Base-by-base conservation (phyloP, 2,113 vertebrate species). In the Vidua chalybeata region DNA sequence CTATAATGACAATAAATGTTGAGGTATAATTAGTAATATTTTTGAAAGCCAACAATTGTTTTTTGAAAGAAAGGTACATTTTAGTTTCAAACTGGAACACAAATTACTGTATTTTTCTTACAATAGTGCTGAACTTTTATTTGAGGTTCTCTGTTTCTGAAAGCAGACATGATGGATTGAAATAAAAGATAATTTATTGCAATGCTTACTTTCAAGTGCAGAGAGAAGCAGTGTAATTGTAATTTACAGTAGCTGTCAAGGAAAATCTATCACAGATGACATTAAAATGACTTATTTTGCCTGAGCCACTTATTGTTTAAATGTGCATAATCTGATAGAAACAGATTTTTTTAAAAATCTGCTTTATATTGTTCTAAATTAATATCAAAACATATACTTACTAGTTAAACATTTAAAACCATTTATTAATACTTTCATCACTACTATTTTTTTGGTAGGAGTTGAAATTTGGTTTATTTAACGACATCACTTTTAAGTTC, bases 111-210 rank as follows among this genome's bases (percentile, higher is more conserved):
- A 97, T 98, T 98, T 98, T 98, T 98, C 98, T 98, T 98, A 98
- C 96, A 98, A 98, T 97, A 93, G 90, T 96, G 81, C 84, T 98
- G 96, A 98, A 98, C 97, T 98, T 98, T 98, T 97, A 98, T 98
- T 98, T 98, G 96, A 97, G 97, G 97, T 97, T 98, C 97, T 98
- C 96, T 93, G 80, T 98, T 98, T 97, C 97, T 98, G 96, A 98
- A 98, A 98, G 98, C 97, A 98, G 97, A 97, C 97, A 96, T 98
- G 98, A 98, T 98, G 97, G 98, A 98, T 97, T 98, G 98, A 98
- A 98, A 98, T 98, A 98, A 98, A 98, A 98, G 98, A 98, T 98
- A 98, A 98, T 98, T 98, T 98, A 98, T 98, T 98, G 98, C 98
- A 98, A 98, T 98, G 98, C 98, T 98, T 98, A 98, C 97, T 97